phyloP scores from a whole-genome alignment of 2,888 invertebrate species.

The Drosophila sordidula region DNA sequence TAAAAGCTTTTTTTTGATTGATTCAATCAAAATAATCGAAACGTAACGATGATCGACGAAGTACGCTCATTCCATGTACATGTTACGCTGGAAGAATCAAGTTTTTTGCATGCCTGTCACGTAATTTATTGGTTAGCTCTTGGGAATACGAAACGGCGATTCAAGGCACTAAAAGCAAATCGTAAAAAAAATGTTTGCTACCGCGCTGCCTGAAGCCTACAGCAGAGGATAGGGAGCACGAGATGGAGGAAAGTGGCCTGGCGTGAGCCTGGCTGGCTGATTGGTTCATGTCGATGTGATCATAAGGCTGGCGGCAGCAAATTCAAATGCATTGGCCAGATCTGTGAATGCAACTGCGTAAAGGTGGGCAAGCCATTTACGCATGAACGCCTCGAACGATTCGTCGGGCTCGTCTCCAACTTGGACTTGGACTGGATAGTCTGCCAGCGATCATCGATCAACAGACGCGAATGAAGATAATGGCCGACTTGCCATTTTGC shows the following conservation, averaged over 20 bases:
- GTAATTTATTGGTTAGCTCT: slow-evolving; percentile 85
- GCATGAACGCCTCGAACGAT: slow-evolving; percentile 76
- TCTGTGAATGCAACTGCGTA: slow-evolving; percentile 76
- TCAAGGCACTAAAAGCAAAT: slow-evolving; percentile 61
- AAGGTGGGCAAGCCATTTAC: slow-evolving; percentile 69
- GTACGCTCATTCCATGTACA: slow-evolving; percentile 26
- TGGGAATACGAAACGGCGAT: slow-evolving; percentile 77
- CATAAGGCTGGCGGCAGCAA: slow-evolving; percentile 73
- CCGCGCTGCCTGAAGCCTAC: slow-evolving; percentile 62
- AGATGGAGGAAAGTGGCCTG: slow-evolving; percentile 52
- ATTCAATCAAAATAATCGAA: slow-evolving; percentile 82
- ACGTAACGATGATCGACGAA: slow-evolving; percentile 60
- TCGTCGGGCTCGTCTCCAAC: slow-evolving; percentile 40
- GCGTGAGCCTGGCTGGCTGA: slow-evolving; percentile 53
- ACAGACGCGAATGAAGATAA: slow-evolving; percentile 67
- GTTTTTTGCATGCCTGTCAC: slow-evolving; percentile 84
- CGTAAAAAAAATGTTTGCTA: slow-evolving; percentile 79
- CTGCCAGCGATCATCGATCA: slow-evolving; percentile 69
- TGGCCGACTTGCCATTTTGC: slow-evolving; percentile 79
- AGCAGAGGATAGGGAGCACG: slow-evolving; percentile 3
- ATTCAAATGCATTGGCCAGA: slow-evolving; percentile 77
- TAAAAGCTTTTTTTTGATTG: slow-evolving; percentile 80
- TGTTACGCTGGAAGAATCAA: slow-evolving; percentile 66
- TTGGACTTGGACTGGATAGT: slow-evolving; percentile 39
- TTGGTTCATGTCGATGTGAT: slow-evolving; percentile 72